Percentiles rank a stretch among this genome's conserved stretches.
phyloP scores from a whole-genome alignment of 2,888 invertebrate species.

The Tortrix viridana region DNA sequence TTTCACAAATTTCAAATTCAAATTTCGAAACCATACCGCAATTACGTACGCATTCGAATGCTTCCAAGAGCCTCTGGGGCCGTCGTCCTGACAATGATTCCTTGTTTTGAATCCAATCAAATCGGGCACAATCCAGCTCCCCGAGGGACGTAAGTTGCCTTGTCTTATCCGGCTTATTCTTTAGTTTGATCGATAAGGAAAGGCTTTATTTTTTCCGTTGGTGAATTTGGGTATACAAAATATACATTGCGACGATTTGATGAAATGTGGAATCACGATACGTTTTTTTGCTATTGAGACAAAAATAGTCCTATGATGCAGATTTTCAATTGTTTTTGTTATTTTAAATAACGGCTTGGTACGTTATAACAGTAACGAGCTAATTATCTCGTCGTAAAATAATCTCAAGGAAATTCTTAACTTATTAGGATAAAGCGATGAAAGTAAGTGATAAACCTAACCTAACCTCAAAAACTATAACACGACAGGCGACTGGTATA shows the following conservation, averaged over 20 bases:
- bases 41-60: conserved; percentile 48
- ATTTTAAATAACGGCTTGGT: too few species aligned
- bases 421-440: too few species aligned
- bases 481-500: too few species aligned
- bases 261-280: not conserved
- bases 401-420: too few species aligned
- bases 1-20: not conserved
- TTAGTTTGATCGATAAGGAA: conserved; percentile 17
- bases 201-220: not conserved
- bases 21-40: conserved; percentile 10
- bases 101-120: conserved; percentile 53
- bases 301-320: too few species aligned
- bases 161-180: conserved; percentile 19
- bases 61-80: conserved; percentile 34
- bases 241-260: not conserved
- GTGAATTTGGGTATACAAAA: not conserved
- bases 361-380: too few species aligned
- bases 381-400: too few species aligned
- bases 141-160: conserved; percentile 22
- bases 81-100: conserved; percentile 46
- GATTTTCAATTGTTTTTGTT: too few species aligned
- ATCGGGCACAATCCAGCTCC: conserved; percentile 32
- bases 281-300: too few species aligned
- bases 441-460: too few species aligned
- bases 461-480: too few species aligned